Percentiles rank a stretch among this genome's conserved stretches.
phyloP scores from a whole-genome alignment of 2,888 invertebrate genomes.

The Anagyrus pseudococci region DNA sequence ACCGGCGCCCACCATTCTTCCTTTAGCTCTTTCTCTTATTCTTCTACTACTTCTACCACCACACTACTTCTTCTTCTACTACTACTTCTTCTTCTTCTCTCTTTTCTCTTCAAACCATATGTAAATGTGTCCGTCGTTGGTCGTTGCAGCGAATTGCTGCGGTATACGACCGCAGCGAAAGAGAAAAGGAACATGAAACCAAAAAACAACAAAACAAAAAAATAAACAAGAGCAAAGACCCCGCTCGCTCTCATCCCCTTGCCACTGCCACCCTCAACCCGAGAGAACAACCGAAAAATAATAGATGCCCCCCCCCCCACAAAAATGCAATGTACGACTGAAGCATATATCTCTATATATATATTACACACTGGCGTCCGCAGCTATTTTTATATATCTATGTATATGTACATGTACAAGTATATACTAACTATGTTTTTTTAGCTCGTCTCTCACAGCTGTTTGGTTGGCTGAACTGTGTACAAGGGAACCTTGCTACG shows the following conservation, averaged over 20 bases:
- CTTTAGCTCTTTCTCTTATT: conserved; percentile 32
- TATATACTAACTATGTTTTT: conserved; percentile 59
- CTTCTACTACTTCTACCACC: too few relatives aligned
- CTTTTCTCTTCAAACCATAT: conserved; percentile 36
- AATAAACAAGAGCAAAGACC: not conserved
- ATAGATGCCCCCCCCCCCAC: conserved; percentile 3
- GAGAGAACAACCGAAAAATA: not conserved
- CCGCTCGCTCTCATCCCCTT: not conserved
- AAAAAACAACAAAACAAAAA: not conserved
- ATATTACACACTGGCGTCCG: conserved; percentile 49
- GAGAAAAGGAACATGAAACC: conserved; percentile 5
- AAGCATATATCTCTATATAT: conserved; percentile 19
- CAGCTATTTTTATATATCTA: conserved; percentile 24
- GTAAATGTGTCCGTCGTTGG: conserved; percentile 27
- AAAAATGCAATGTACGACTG: conserved; percentile 8
- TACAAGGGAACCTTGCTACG: conserved; percentile 63
- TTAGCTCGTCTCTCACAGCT: conserved; percentile 61
- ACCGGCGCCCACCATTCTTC: conserved; percentile 9
- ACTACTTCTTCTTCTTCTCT: conserved; percentile 25
- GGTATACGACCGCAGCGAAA: not conserved
- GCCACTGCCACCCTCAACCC: not conserved
- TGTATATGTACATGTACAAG: conserved; percentile 25
- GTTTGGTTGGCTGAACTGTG: conserved; percentile 63
- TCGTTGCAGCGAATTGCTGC: conserved; percentile 3
- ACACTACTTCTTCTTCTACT: conserved; percentile 17